phyloP scores from a whole-genome alignment of 2,113 vertebrate species.

The Dinomys branickii region DNA sequence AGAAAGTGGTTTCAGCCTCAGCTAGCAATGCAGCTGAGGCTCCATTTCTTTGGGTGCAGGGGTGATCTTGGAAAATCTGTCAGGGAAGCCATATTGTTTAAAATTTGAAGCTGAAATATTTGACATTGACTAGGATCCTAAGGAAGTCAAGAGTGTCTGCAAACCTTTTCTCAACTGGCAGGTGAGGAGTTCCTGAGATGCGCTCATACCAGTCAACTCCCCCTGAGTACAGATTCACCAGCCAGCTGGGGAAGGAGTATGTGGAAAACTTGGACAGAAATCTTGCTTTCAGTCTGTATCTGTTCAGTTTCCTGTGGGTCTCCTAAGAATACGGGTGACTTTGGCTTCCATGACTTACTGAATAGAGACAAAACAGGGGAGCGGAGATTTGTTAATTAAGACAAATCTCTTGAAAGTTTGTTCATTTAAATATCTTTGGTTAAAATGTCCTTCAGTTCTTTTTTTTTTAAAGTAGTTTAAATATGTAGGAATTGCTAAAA shows the following conservation, averaged over 20 bases:
- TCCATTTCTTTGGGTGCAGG: not conserved
- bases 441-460: not conserved
- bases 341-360: not conserved
- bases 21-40: not conserved
- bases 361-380: not conserved
- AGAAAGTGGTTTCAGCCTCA: not conserved
- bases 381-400: not conserved
- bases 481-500: not conserved
- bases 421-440: not conserved
- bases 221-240: not conserved
- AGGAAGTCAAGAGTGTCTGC: not conserved
- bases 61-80: not conserved
- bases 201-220: accelerated
- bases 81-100: not conserved
- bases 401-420: not conserved
- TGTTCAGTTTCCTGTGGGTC: not conserved
- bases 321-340: not conserved
- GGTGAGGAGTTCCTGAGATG: not conserved
- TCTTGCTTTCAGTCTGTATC: not conserved
- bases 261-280: not conserved
- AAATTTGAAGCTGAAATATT: not conserved
- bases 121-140: not conserved
- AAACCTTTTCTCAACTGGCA: not conserved
- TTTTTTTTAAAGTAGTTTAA: not conserved
- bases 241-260: no score